Evolutionary conservation across 1,140 invertebrate genomes (phyloP).

Genomic region (Heterodera carotae): DNA sequence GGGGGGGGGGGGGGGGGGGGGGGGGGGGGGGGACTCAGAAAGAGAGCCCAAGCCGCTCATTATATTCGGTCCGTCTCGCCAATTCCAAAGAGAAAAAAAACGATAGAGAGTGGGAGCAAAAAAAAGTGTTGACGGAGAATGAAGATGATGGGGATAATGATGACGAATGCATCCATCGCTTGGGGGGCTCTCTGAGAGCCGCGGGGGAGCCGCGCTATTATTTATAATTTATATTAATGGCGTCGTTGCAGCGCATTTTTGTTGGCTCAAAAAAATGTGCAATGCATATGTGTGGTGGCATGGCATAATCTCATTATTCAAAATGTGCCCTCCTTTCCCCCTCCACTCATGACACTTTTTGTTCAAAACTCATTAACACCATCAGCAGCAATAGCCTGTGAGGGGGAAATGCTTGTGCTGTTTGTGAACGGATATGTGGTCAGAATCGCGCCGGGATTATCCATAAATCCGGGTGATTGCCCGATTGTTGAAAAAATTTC

Average conservation of each 20-base stretch:
- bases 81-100: background rate
- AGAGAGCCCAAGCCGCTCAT: background rate
- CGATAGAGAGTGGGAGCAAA: background rate
- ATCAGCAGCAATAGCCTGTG: background rate
- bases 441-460: too few species aligned
- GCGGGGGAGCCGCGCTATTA: background rate
- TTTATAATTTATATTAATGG: background rate
- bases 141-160: background rate
- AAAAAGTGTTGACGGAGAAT: background rate
- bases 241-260: background rate
- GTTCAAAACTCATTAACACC: too few species aligned
- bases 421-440: too few species aligned
- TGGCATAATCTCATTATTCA: constrained; percentile 1
- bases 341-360: background rate
- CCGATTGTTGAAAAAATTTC: too few species aligned
- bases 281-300: too few species aligned
- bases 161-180: too few species aligned
- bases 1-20: too few species aligned
- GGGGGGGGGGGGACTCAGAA: background rate
- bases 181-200: too few species aligned
- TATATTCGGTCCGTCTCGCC: background rate
- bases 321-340: too few species aligned
- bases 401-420: too few species aligned
- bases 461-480: too few species aligned
- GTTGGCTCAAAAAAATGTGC: background rate